A percentile compares a stretch with the other conserved stretches of the same genome.
phyloP scores from a whole-genome alignment of 1,140 invertebrate species.

The Heliconius melpomene region DNA sequence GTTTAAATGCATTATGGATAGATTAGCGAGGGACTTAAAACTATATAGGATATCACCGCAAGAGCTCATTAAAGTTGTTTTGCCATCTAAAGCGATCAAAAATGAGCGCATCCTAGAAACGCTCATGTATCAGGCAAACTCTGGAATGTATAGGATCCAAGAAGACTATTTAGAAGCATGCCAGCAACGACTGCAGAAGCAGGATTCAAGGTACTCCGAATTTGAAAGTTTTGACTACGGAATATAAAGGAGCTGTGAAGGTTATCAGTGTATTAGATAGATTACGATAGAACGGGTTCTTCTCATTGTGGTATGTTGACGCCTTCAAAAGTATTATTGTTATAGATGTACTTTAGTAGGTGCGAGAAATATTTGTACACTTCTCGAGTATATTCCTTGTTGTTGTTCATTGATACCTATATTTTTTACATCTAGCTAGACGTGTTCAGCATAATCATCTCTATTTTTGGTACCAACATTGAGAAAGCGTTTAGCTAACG shows the following conservation, averaged over 20 bases:
- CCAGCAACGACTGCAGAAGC: constrained; percentile 91
- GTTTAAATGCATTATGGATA: constrained; percentile 95
- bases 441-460: constrained; percentile 77
- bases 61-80: constrained; percentile 94
- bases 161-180: constrained; percentile 93
- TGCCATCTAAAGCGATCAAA: constrained; percentile 95
- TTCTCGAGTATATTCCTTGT: constrained; percentile 78
- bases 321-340: constrained; percentile 80
- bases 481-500: constrained; percentile 54
- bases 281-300: constrained; percentile 67
- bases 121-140: constrained; percentile 95
- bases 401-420: constrained; percentile 80
- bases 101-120: constrained; percentile 96
- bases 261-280: constrained; percentile 78
- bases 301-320: constrained; percentile 75
- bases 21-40: constrained; percentile 93
- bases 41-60: constrained; percentile 95
- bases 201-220: constrained; percentile 91
- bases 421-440: constrained; percentile 80
- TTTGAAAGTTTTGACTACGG: constrained; percentile 90
- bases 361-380: constrained; percentile 78
- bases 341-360: constrained; percentile 76
- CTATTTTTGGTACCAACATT: constrained; percentile 79
- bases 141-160: constrained; percentile 95
- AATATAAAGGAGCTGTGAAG: constrained; percentile 81